phyloP scores from a whole-genome alignment of 2,797 vertebrate species.

The Lagodon rhomboides region DNA sequence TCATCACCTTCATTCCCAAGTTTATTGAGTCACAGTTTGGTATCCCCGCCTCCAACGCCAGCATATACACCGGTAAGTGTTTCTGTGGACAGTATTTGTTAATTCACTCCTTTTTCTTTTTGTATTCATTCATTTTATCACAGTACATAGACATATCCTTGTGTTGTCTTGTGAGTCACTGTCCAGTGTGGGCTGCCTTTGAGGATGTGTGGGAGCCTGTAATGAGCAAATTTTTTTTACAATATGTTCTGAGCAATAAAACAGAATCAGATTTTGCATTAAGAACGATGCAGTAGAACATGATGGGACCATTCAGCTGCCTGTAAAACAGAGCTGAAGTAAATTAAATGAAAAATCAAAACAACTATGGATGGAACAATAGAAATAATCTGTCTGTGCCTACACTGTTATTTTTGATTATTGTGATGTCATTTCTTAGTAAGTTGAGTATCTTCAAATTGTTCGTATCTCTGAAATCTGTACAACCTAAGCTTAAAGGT shows the following conservation, averaged over 20 bases:
- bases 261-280: not conserved
- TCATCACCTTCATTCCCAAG: conserved; percentile 99
- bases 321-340: not conserved
- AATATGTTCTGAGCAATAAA: not conserved
- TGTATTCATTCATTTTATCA: not conserved
- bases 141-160: not conserved
- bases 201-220: conserved; percentile 23
- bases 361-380: not conserved
- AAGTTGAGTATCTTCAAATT: too few species aligned
- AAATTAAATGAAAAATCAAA: not conserved
- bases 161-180: conserved; percentile 16
- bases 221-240: not conserved
- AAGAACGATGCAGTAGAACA: not conserved
- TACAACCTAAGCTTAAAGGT: too few species aligned
- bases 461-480: too few species aligned
- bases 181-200: not conserved
- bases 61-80: conserved; percentile 97
- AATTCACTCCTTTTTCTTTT: not conserved
- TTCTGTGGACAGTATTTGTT: not conserved
- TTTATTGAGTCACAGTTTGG: conserved; percentile 99
- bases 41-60: conserved; percentile 97
- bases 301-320: not conserved
- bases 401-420: too few species aligned
- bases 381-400: too few species aligned
- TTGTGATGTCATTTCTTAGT: too few species aligned